Evolutionary conservation across 2,888 invertebrate species (phyloP), one percentile per base, ranked within the genome.

Genomic region (Pandemis cinnamomeana): DNA sequence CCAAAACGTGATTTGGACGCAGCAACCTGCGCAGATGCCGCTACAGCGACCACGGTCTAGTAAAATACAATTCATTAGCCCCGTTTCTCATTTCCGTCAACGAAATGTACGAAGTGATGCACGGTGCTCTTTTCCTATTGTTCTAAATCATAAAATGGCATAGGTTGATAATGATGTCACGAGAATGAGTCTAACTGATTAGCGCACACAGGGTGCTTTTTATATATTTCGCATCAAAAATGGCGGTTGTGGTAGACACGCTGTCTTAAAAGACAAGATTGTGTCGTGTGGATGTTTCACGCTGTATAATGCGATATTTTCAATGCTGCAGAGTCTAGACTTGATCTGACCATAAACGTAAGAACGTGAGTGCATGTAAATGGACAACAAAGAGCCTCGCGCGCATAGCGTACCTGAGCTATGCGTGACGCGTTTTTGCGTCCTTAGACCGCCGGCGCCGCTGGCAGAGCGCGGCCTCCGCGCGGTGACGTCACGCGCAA

Each of bases 361-460:
- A 63, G 15, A 62, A 44, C 42, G 55, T 55, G 7, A 55, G 55
- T 55, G 55, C 55, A 55, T 58, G 68, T 58, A 72, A 72, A 72
- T 55, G 55, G 72, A 42, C 55, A 72, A 72, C 68, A 72, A 68
- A 72, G 68, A 72, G 53, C 27, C 60, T 61, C 51, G 51, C 61
- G 48, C 72, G 68, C 63, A 63, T 72, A 72, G 67, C 66, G 67
- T 67, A 67, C 62, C 55, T 71, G 61, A 67, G 36, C 61, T 68
- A 68, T 63, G 72, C 63, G 68, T 72, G 72, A 68, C 72, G 72
- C 63, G 62, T 72, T 68, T 68, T 72, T 72, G 68, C 72, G 72
- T 68, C 68, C 68, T 46, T 55, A 55, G 68, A 72, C 62, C 62
- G 41, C 48, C 67, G 55, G 42, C 68, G 62, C 48, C 67, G 55